Evolutionary conservation across 2,888 invertebrate genomes (phyloP).

Genomic region (Agrochola lota): DNA sequence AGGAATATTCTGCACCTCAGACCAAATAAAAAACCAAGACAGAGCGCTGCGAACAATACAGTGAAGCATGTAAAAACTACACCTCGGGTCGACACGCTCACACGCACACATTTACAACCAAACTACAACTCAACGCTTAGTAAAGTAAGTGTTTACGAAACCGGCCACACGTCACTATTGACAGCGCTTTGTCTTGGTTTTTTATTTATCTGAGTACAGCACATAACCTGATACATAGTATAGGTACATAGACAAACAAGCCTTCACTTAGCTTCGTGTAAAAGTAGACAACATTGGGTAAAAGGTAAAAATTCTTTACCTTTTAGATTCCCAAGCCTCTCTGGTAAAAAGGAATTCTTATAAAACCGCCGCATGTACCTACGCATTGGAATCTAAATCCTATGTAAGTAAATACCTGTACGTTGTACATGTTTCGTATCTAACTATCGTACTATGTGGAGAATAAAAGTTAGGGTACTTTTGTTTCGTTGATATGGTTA

Average conservation of each 20-base stretch:
- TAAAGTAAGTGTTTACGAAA: no score
- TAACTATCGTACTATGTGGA: neutral
- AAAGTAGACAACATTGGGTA: conserved; percentile 19
- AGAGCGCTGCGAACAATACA: no score
- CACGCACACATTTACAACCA: no score
- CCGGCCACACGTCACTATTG: no score
- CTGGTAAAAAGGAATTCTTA: conserved; percentile 56
- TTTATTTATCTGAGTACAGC: neutral
- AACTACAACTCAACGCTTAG: no score
- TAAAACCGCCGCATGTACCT: conserved; percentile 35
- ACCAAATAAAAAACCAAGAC: no score
- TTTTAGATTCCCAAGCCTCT: conserved; percentile 23
- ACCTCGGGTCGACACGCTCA: no score
- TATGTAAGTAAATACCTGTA: conserved; percentile 32
- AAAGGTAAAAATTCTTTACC: conserved; percentile 45
- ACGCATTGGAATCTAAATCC: conserved; percentile 36
- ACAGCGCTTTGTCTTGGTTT: no score
- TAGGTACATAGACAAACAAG: neutral
- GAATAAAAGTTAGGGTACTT: neutral
- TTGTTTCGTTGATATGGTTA: conserved; percentile 8
- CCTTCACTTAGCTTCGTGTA: conserved; percentile 10
- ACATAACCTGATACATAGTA: conserved; percentile 2
- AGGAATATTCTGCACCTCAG: neutral
- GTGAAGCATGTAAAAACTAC: no score
- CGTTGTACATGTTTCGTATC: conserved; percentile 21